Base-by-base conservation (phyloP, 2,888 invertebrate species). In the Laspeyria flexula region DNA sequence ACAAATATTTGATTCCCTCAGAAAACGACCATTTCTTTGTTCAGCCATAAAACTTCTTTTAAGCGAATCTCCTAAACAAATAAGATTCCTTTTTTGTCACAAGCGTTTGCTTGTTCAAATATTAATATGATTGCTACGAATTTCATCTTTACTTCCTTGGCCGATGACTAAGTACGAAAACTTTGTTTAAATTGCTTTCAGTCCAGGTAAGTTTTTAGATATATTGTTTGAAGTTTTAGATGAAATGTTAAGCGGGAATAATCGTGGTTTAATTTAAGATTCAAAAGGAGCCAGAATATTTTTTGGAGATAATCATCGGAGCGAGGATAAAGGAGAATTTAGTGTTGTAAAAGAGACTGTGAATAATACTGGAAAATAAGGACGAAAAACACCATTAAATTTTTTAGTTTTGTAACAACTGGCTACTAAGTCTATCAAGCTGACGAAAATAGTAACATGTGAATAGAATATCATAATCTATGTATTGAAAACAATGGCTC, bases 71-170 rank as follows among this genome's bases (percentile, higher is more conserved):
- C 33, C 44, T 55, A 46, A 60, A 66, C 49, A 69, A 69, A 64
- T 55, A 69, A 44, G 39, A 27, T 54, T 18, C 41, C 39, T 46
- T 35, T n/a, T 58, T 64, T 60, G 53, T 60, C 42, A 52, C 48
- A 60, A 66, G 56, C 34, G 51, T 49, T 55, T 41, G 37, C 43
- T 56, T 49, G 51, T 41, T 56, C 49, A 61, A 66, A 55, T 60
- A 64, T 69, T 60, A 69, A 65, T 63, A 61, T 50, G 52, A 66
- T 64, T 61, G 51, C 41, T 58, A 44, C 39, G 37, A 57, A 47
- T 61, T 55, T 31, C 16, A 18, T 23, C 31, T 43, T 45, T 35
- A 38, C 38, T 51, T 59, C 30, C 49, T 40, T 35, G 13, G 21
- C 37, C 51, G 59, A 67, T 65, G 65, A 54, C 46, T 49, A 55